These are phyloP conservation scores for Aplysia californica DNA, from an alignment of 1,140 invertebrate genomes.

Conservation along the genomic window DNA sequence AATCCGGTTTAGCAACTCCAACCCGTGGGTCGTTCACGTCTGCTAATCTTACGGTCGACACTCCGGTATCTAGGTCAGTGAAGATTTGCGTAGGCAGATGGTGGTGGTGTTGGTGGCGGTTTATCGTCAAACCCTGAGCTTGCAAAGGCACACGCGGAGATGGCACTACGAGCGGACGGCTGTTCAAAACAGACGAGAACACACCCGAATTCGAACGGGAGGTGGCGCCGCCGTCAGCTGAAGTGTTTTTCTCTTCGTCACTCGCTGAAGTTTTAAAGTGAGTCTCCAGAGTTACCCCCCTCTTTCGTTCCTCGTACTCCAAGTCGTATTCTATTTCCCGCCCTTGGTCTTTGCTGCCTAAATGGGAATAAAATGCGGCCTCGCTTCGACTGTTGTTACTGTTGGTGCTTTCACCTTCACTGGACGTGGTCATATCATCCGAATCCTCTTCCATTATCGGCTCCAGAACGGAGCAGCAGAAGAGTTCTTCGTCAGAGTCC, in stretches of 20 bases:
- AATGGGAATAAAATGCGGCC: not conserved
- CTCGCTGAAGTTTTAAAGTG: no score
- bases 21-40: not conserved
- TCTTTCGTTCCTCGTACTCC: slow-evolving; percentile 13
- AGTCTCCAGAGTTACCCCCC: not conserved
- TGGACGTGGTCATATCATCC: slow-evolving; percentile 40
- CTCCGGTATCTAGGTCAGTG: slow-evolving; percentile 6
- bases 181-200: no score
- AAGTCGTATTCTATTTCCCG: slow-evolving; percentile 5
- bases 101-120: no score
- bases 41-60: not conserved
- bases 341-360: slow-evolving; percentile 10
- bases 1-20: slow-evolving; percentile 15
- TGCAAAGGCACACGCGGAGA: no score
- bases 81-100: no score
- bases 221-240: no score
- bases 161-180: no score
- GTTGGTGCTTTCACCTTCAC: not conserved
- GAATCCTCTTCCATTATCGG: slow-evolving; percentile 60
- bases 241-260: no score
- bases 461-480: slow-evolving; percentile 44
- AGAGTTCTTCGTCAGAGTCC: slow-evolving; percentile 44
- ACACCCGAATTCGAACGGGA: no score
- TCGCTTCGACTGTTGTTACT: not conserved
- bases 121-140: no score